A percentile compares a stretch with the other conserved stretches of the same genome.
Conservation (phyloP, 92 coral and sea anemone genomes). For the Paragorgia papillata region DNA sequence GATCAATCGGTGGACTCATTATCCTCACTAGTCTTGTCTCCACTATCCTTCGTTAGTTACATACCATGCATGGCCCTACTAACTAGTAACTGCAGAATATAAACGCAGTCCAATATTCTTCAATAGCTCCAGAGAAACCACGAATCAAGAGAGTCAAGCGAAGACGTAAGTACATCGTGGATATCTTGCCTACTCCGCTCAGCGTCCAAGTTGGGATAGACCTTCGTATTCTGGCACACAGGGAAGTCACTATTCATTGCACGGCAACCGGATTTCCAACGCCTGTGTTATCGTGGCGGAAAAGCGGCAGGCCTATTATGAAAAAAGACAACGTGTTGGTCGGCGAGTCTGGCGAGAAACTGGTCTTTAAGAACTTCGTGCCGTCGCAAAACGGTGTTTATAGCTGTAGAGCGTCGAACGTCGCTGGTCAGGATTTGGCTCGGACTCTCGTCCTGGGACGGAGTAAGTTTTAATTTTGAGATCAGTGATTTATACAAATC, state of each 20-base stretch:
- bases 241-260: constrained; percentile 68
- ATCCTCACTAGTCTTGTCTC: too few species aligned
- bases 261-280: constrained; percentile 84
- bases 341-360: constrained; percentile 18
- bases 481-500: too few species aligned
- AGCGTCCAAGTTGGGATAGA: constrained; percentile 64
- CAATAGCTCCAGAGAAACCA: constrained; percentile 72
- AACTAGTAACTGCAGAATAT: too few species aligned
- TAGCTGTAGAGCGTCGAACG: constrained; percentile 77
- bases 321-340: constrained; percentile 3
- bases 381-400: constrained; percentile 76
- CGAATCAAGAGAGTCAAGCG: constrained; percentile 46
- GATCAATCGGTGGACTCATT: too few species aligned
- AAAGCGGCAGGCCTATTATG: constrained; percentile 51
- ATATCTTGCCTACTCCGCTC: constrained; percentile 57
- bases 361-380: constrained; percentile 10
- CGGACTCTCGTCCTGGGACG: not conserved
- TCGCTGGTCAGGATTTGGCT: constrained; percentile 59
- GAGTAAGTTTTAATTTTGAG: constrained; percentile 32
- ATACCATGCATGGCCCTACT: too few species aligned
- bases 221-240: constrained; percentile 66
- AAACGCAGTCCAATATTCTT: too few species aligned
- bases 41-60: too few species aligned
- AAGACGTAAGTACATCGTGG: constrained; percentile 1
- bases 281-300: constrained; percentile 86